phyloP scores from a whole-genome alignment of 2,797 vertebrate species.

The Oreochromis mossambicus region DNA sequence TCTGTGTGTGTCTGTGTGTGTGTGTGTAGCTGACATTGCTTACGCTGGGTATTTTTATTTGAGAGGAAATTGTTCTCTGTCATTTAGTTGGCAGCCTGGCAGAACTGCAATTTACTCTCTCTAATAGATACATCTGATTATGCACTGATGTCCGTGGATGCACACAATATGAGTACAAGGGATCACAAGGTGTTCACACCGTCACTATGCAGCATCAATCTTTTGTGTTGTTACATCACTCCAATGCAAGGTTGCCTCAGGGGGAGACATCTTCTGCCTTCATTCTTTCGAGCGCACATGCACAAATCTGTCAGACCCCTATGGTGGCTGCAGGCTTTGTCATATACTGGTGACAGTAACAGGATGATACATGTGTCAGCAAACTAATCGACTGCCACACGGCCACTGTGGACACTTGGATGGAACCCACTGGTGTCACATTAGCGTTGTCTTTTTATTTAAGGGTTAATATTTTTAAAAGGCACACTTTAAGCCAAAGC shows the following conservation, averaged over 20 bases:
- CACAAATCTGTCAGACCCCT: constrained; percentile 28
- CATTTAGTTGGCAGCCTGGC: not conserved
- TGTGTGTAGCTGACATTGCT: not conserved
- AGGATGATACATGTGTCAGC: constrained; percentile 41
- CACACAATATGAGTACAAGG: not conserved
- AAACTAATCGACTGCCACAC: constrained; percentile 15
- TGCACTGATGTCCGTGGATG: not conserved
- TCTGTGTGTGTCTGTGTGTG: not conserved
- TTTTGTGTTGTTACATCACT: constrained; percentile 14
- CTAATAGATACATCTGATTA: not conserved
- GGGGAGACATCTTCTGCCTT: constrained; percentile 8
- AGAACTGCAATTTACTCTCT: not conserved
- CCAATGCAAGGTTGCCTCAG: constrained; percentile 8
- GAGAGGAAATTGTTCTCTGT: not conserved
- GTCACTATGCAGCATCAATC: not conserved
- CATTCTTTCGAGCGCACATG: not conserved
- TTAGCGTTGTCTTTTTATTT: not conserved
- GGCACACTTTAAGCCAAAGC: not conserved
- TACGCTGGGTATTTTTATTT: not conserved
- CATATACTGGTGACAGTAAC: constrained; percentile 25
- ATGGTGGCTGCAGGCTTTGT: constrained; percentile 9
- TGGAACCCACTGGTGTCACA: not conserved
- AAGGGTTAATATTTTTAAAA: not conserved
- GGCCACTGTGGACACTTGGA: not conserved
- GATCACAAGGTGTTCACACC: not conserved